Evolutionary conservation across 2,113 vertebrate genomes (phyloP), one percentile per base, ranked within the genome.

Genomic region (Anolis carolinensis): DNA sequence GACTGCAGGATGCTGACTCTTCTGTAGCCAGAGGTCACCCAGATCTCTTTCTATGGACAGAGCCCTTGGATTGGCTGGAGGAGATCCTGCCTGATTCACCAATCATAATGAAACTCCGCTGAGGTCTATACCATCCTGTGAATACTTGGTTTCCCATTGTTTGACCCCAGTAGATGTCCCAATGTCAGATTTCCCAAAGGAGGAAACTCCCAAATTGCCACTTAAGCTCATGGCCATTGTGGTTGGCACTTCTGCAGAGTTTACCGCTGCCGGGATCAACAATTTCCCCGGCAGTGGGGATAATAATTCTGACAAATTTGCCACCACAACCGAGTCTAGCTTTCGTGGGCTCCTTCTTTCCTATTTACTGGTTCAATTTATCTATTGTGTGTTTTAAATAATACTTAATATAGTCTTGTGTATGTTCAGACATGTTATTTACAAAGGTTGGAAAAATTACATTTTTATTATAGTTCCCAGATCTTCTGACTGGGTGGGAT

Each of bases 11-110:
- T 23, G 13, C 55, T 0, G 55, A 0, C 4, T 8, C 44, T 44
- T 25, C 1, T 11, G 18, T 23, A 59, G 74, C 0, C 20, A 4
- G 48, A 68, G 4, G 16, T 16, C 5, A 18, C 0, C 23, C 0
- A 11, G 32, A 32, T 25, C 25, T 85, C 25, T 89, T 92, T 34
- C 86, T 87, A 0, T 97, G 96, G 96, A 44, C 79, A 78, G 92
- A 94, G 32, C 96, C 96, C 0, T 74, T 97, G 81, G 80, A 85
- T 44, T 96, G 96, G 95, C 86, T 96, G 86, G 96, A 97, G 87
- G 96, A 95, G 81, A 94, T 88, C 32, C 70, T 96, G 80, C 94
- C 91, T 18, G n/a, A 52, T 0, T 96, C 96, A 0, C 81, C 90
- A 6, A 50, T 95, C 86, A 16, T 94, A 25, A 94, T 94, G 32